Evolutionary conservation across 2,113 vertebrate species (phyloP).

Genomic region (Ictidomys tridecemlineatus): DNA sequence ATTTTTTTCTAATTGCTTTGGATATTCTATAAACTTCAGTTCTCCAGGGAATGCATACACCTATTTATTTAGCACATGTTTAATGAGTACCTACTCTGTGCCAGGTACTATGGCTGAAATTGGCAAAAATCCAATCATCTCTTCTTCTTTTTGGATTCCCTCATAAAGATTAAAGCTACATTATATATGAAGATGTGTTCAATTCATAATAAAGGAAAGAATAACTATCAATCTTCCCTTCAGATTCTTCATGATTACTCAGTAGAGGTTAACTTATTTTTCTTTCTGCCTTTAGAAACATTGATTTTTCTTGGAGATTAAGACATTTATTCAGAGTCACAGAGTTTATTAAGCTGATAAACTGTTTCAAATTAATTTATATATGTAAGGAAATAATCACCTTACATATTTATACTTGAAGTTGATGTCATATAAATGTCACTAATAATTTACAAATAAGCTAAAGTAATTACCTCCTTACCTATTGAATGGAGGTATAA

Average conservation of each 20-base stretch:
- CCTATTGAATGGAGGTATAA: slow-evolving; percentile 62
- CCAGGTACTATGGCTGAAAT: neutral
- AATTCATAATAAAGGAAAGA: slow-evolving; percentile 49
- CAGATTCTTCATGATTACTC: slow-evolving; percentile 28
- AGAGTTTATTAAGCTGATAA: slow-evolving; percentile 40
- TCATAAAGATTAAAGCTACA: neutral
- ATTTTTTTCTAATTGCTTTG: neutral
- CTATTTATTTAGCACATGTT: neutral
- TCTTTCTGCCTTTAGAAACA: slow-evolving; percentile 33
- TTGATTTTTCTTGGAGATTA: slow-evolving; percentile 43
- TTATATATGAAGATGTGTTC: slow-evolving; percentile 7
- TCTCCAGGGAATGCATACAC: neutral
- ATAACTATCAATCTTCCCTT: slow-evolving; percentile 22
- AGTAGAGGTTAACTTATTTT: neutral
- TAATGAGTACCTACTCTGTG: slow-evolving; percentile 26
- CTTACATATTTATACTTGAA: slow-evolving; percentile 75
- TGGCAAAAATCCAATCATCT: slow-evolving; percentile 7
- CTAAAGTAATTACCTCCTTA: slow-evolving; percentile 67
- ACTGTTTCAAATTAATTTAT: slow-evolving; percentile 37
- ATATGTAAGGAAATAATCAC: slow-evolving; percentile 72
- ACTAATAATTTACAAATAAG: slow-evolving; percentile 77
- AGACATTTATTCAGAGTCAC: slow-evolving; percentile 30
- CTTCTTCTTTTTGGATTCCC: neutral
- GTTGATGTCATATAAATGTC: slow-evolving; percentile 53
- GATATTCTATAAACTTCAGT: neutral